Percentiles rank a stretch among this genome's conserved stretches.
These are phyloP conservation scores for Larimichthys crocea DNA, from an alignment of 2,113 vertebrate genomes.

Conservation along the genomic window DNA sequence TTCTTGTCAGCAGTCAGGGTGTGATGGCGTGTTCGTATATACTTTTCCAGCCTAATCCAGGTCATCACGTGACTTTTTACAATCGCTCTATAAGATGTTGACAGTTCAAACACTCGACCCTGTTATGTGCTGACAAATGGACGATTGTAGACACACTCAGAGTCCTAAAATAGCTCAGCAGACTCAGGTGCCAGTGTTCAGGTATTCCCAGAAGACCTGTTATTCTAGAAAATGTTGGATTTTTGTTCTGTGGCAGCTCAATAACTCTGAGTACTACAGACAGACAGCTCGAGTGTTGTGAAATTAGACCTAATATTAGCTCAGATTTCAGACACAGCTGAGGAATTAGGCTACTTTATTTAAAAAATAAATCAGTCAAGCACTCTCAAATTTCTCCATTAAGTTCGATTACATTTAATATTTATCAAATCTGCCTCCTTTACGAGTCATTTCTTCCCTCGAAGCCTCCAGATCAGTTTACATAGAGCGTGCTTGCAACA, in stretches of 20 bases:
- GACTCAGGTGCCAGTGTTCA: conserved; percentile 42
- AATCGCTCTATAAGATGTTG: conserved; percentile 24
- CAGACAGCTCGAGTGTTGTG: background rate
- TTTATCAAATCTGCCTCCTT: conserved; percentile 3
- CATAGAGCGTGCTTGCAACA: background rate
- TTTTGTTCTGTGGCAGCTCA: conserved; percentile 42
- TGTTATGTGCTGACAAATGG: conserved; percentile 33
- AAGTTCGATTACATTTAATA: background rate
- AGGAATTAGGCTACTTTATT: background rate
- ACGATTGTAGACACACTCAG: conserved; percentile 29
- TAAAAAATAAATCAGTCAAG: background rate
- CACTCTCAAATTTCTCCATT: background rate
- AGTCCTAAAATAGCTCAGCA: conserved; percentile 53
- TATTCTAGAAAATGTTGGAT: conserved; percentile 37
- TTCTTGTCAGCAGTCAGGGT: background rate
- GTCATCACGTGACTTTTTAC: background rate
- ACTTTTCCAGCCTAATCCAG: background rate
- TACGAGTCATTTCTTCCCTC: conserved; percentile 3
- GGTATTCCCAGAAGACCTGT: conserved; percentile 44
- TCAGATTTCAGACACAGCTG: background rate
- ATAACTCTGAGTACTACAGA: background rate
- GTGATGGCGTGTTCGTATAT: background rate
- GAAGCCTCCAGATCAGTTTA: conserved; percentile 12
- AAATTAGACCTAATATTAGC: background rate
- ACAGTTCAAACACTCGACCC: conserved; percentile 29